Percentiles rank a stretch among this genome's conserved stretches.
phyloP scores from a whole-genome alignment of 2,888 invertebrate species.

The Syrista parreyssii region DNA sequence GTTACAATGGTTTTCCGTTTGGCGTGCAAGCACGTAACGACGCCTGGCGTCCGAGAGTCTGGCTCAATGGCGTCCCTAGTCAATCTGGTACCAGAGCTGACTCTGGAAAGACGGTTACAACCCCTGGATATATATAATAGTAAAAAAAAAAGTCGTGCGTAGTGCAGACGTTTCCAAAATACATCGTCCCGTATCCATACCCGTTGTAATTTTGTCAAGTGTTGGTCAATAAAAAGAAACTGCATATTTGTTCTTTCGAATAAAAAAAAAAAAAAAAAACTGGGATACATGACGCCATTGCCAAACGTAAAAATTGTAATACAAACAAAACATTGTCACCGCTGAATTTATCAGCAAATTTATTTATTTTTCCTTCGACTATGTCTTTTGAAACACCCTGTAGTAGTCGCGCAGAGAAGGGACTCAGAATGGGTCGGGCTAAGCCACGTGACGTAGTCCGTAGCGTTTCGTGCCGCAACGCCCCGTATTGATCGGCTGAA shows the following conservation, averaged over 20 bases:
- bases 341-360: neutral
- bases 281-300: too few species aligned
- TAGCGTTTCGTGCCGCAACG: slow-evolving; percentile 59
- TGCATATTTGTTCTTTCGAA: too few species aligned
- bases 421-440: slow-evolving; percentile 43
- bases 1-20: neutral
- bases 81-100: neutral
- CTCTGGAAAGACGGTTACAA: neutral
- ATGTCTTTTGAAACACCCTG: neutral
- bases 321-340: neutral
- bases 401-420: neutral
- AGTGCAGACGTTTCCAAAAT: neutral
- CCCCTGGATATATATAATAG: neutral
- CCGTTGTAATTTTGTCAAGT: neutral
- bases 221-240: too few species aligned
- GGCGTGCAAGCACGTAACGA: neutral
- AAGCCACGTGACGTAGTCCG: slow-evolving; percentile 51
- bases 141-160: neutral
- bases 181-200: neutral
- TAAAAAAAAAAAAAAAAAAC: too few species aligned
- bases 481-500: slow-evolving; percentile 58
- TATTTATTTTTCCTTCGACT: neutral
- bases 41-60: slow-evolving; percentile 31
- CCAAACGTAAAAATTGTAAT: too few species aligned
- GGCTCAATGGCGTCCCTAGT: slow-evolving; percentile 5